Percentiles rank a stretch among this genome's conserved stretches.
Evolutionary conservation across 2,888 invertebrate genomes (phyloP).

Genomic region (Netelia melanura): DNA sequence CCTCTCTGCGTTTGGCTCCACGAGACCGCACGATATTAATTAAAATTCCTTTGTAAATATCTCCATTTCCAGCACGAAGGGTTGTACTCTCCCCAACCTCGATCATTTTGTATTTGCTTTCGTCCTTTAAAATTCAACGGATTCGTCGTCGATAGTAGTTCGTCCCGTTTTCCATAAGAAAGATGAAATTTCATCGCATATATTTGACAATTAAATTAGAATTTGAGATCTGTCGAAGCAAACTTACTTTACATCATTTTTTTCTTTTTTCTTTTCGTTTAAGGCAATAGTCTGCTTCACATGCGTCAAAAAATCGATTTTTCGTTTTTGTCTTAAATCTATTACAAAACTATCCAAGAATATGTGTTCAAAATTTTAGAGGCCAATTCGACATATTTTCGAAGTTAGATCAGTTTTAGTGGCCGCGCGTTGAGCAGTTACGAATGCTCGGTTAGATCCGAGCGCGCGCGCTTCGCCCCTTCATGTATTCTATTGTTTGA

Average conservation of each 20-base stretch:
- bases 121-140: slow-evolving; percentile 3
- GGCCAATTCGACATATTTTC: slow-evolving; percentile 56
- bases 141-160: not conserved
- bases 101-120: slow-evolving; percentile 7
- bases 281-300: too few relatives aligned
- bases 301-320: not conserved
- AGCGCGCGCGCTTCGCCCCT: slow-evolving; percentile 53
- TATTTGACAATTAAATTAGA: too few relatives aligned
- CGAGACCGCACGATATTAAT: slow-evolving; percentile 60
- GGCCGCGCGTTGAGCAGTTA: slow-evolving; percentile 46
- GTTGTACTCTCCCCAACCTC: too few relatives aligned
- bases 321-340: slow-evolving; percentile 7
- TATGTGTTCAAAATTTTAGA: slow-evolving; percentile 63
- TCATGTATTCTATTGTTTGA: slow-evolving; percentile 51
- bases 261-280: not conserved
- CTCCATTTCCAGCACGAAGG: slow-evolving; percentile 3
- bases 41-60: slow-evolving; percentile 39
- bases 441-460: slow-evolving; percentile 56
- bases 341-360: slow-evolving; percentile 59
- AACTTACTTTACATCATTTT: too few relatives aligned
- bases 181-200: too few relatives aligned
- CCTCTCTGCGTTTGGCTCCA: slow-evolving; percentile 37
- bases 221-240: too few relatives aligned
- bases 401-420: slow-evolving; percentile 56
- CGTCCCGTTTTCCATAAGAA: too few relatives aligned